phyloP scores from a whole-genome alignment of 1,140 invertebrate species.

The Leguminivora glycinivorella region DNA sequence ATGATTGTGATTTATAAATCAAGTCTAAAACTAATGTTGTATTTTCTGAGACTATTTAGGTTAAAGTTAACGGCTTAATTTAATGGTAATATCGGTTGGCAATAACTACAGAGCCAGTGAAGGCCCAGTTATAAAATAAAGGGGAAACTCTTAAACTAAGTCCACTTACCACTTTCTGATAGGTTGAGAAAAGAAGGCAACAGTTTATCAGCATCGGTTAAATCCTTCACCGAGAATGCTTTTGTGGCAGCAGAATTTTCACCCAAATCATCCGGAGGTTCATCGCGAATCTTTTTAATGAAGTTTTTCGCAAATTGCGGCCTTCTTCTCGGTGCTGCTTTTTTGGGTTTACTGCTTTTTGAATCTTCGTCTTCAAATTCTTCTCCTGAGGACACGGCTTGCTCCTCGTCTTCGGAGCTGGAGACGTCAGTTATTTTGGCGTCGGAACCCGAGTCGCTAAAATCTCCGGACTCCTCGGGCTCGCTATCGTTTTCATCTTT shows the following conservation, averaged over 20 bases:
- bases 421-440: conserved; percentile 63
- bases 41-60: too few species aligned
- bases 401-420: conserved; percentile 56
- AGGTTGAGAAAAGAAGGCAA: conserved; percentile 71
- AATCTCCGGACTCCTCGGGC: conserved; percentile 55
- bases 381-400: conserved; percentile 50
- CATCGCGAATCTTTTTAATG: conserved; percentile 56
- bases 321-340: conserved; percentile 41
- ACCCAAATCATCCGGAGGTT: conserved; percentile 40
- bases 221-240: conserved; percentile 64
- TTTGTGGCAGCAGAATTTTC: conserved; percentile 38
- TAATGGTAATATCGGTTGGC: too few species aligned
- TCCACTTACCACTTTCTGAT: conserved; percentile 75
- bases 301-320: conserved; percentile 55
- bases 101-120: too few species aligned
- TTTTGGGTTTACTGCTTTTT: conserved; percentile 32
- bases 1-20: too few species aligned
- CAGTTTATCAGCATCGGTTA: conserved; percentile 73
- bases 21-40: too few species aligned
- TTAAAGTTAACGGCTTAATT: too few species aligned
- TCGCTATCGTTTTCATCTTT: conserved; percentile 70
- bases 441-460: conserved; percentile 76
- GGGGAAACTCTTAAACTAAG: conserved; percentile 32
- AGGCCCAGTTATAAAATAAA: too few species aligned
- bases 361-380: conserved; percentile 50